phyloP scores from a whole-genome alignment of 1,140 invertebrate species.

The Zaprionus inermis region DNA sequence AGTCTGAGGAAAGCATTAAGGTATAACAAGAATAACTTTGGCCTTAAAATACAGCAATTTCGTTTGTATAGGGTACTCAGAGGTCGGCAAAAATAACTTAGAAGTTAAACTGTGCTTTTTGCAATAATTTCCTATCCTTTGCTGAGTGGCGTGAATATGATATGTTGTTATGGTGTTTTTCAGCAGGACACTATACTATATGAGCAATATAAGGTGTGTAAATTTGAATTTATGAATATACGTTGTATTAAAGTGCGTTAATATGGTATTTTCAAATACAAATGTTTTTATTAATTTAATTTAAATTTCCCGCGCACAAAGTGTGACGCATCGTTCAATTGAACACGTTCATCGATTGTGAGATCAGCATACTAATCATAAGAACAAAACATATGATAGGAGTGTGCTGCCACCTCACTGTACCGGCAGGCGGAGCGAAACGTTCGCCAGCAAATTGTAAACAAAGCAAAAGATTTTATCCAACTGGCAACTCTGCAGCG shows the following conservation, averaged over 20 bases:
- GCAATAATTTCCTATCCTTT: background rate
- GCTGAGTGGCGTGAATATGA: slow-evolving; percentile 30
- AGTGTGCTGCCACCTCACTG: slow-evolving; percentile 28
- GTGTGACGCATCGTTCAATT: background rate
- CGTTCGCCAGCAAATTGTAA: background rate
- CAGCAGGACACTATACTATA: background rate
- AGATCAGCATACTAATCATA: slow-evolving; percentile 28
- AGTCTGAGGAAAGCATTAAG: background rate
- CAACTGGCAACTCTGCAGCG: slow-evolving; percentile 14
- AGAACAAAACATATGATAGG: slow-evolving; percentile 19
- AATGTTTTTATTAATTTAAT: background rate
- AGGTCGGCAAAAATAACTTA: slow-evolving; percentile 14
- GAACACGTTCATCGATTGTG: background rate
- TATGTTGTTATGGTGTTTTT: slow-evolving; percentile 12
- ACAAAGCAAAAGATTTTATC: background rate
- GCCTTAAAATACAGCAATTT: background rate
- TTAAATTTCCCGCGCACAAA: background rate
- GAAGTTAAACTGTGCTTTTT: background rate
- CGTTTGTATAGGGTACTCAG: slow-evolving; percentile 7
- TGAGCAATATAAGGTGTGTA: background rate
- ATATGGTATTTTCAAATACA: background rate
- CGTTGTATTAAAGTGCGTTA: background rate
- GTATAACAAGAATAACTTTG: background rate
- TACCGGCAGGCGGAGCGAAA: slow-evolving; percentile 11
- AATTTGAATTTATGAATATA: background rate